Percentiles rank a stretch among this genome's conserved stretches.
These are phyloP conservation scores for Terebella lapidaria DNA, from an alignment of 2,888 invertebrate species.

Conservation along the genomic window DNA sequence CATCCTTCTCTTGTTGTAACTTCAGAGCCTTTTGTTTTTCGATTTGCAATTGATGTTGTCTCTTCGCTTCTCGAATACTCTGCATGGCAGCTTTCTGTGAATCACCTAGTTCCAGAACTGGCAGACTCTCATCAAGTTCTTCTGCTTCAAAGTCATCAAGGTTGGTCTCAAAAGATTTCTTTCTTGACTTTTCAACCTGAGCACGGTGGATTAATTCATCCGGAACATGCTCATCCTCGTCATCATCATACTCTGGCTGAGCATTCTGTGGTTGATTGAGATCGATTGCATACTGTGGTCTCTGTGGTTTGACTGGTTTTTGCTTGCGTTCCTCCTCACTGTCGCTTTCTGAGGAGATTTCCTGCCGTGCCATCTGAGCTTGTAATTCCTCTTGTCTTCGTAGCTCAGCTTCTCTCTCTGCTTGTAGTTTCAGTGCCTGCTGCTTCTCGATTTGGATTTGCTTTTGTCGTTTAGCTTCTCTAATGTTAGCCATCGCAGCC, in stretches of 20 bases:
- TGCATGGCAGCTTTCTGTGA: neutral
- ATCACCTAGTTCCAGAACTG: neutral
- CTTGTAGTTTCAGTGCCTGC: too few species aligned
- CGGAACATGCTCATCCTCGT: neutral
- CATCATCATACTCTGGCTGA: neutral
- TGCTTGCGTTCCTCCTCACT: neutral
- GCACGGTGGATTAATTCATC: too few species aligned
- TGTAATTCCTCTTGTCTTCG: neutral
- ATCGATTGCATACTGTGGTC: neutral
- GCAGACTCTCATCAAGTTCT: neutral
- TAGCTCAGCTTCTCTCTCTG: too few species aligned
- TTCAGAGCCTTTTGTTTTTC: too few species aligned
- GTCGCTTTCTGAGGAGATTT: neutral
- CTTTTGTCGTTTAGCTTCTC: neutral
- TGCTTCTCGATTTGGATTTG: neutral
- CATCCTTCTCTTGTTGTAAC: too few species aligned
- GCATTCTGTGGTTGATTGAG: neutral
- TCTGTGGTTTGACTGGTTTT: neutral
- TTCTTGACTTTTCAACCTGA: too few species aligned
- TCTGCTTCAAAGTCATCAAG: neutral
- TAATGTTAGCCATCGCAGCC: too few species aligned
- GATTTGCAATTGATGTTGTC: neutral
- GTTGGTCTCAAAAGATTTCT: neutral
- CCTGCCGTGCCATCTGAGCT: neutral
- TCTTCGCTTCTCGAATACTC: neutral